phyloP scores from a whole-genome alignment of 2,797 vertebrate genomes.

The Leptodactylus fallax region DNA sequence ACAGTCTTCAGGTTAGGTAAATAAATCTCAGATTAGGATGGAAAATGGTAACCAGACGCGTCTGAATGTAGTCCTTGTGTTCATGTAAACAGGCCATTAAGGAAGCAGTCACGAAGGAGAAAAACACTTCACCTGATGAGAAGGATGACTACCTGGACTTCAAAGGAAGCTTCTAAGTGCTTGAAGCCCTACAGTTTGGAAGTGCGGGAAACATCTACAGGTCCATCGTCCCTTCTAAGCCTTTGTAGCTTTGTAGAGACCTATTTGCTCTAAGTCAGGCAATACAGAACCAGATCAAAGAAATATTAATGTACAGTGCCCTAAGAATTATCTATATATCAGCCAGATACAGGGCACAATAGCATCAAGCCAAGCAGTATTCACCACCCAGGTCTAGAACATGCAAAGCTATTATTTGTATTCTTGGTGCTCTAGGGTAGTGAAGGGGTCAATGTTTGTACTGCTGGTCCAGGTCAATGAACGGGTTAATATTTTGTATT shows the following conservation, averaged over 20 bases:
- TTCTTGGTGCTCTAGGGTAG: no score
- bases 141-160: background rate
- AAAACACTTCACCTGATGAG: constrained; percentile 7
- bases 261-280: no score
- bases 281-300: background rate
- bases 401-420: no score
- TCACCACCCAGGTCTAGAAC: no score
- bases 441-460: no score
- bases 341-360: no score
- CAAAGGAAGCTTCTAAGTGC: background rate
- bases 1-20: constrained; percentile 10
- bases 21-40: constrained; percentile 34
- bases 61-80: constrained; percentile 14
- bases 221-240: background rate
- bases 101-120: background rate
- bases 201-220: background rate
- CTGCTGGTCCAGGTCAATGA: no score
- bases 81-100: constrained; percentile 43
- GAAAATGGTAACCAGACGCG: constrained; percentile 42
- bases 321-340: no score
- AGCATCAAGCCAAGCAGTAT: no score
- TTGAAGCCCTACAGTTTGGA: background rate
- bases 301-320: background rate
- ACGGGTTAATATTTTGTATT: no score
- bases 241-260: background rate